A percentile compares a stretch with the other conserved stretches of the same genome.
These are phyloP conservation scores for Alitta virens DNA, from an alignment of 2,888 invertebrate species.

Conservation along the genomic window DNA sequence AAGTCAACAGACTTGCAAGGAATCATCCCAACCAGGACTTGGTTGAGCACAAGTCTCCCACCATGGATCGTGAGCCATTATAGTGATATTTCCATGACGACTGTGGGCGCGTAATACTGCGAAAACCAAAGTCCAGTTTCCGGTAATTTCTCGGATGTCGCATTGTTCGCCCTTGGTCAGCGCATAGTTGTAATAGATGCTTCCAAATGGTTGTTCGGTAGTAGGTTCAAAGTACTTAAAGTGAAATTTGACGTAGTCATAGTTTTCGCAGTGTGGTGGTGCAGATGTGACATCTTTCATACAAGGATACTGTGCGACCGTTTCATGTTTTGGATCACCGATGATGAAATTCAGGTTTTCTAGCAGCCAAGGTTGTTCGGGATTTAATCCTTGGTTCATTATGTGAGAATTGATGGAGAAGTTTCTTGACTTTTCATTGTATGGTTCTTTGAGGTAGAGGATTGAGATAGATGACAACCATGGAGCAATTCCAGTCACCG, in stretches of 20 bases:
- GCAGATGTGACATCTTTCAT: background rate
- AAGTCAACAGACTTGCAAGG: conserved; percentile 11
- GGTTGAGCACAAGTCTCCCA: conserved; percentile 12
- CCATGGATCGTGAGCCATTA: conserved; percentile 13
- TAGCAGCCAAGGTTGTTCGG: conserved; percentile 12
- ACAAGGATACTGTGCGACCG: background rate
- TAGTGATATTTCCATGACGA: background rate
- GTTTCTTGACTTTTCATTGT: conserved; percentile 8
- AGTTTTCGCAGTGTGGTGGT: conserved; percentile 3
- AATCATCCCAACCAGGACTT: conserved; percentile 7
- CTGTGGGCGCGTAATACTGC: background rate
- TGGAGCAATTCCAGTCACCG: background rate
- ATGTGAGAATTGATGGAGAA: conserved; percentile 10
- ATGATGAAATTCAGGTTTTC: conserved; percentile 7
- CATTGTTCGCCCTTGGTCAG: conserved; percentile 5
- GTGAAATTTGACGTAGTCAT: conserved; percentile 8
- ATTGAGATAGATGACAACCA: conserved; percentile 11
- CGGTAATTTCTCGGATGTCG: background rate
- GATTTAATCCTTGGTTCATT: background rate
- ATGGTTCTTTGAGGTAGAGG: conserved; percentile 3
- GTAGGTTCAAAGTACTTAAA: conserved; percentile 7
- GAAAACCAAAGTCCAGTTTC: conserved; percentile 13
- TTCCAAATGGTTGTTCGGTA: conserved; percentile 14
- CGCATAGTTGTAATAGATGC: conserved; percentile 15
- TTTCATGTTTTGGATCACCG: background rate